A percentile compares a stretch with the other conserved stretches of the same genome.
Evolutionary conservation across 2,797 vertebrate genomes (phyloP).

Genomic region (Benthosema pterotum): DNA sequence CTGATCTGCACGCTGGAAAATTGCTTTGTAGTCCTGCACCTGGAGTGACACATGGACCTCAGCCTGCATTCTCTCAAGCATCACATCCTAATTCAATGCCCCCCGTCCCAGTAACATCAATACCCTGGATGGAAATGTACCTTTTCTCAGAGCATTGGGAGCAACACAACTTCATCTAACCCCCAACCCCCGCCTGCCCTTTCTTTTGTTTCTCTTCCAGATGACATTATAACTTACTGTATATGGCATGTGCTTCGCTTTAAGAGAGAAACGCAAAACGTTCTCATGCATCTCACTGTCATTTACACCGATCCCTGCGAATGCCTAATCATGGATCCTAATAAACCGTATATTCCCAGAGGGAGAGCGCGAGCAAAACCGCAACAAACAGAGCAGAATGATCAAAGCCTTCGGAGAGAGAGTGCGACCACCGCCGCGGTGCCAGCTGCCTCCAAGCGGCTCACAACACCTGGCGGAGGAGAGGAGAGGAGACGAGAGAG

Average conservation of each 20-base stretch:
- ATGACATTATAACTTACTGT: conserved; percentile 23
- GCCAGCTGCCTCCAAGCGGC: conserved; percentile 32
- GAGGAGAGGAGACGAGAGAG: too few species aligned
- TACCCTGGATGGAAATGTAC: conserved; percentile 59
- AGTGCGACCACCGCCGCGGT: conserved; percentile 37
- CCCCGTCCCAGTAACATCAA: conserved; percentile 10
- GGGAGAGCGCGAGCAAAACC: conserved; percentile 19
- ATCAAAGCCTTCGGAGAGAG: conserved; percentile 47
- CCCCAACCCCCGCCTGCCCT: not conserved
- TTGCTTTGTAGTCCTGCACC: conserved; percentile 70
- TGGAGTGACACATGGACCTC: conserved; percentile 55
- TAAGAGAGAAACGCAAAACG: conserved; percentile 54
- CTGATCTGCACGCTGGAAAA: conserved; percentile 71
- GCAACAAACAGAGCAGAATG: conserved; percentile 32
- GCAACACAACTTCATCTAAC: conserved; percentile 1
- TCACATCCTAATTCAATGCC: conserved; percentile 50
- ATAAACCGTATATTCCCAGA: conserved; percentile 54
- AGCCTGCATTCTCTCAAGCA: conserved; percentile 27
- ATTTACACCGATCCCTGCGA: conserved; percentile 66
- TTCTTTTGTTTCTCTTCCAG: not conserved
- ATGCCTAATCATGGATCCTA: conserved; percentile 61
- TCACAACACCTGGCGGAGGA: conserved; percentile 61
- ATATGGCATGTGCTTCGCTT: not conserved
- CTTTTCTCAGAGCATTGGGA: conserved; percentile 34
- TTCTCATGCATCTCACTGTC: conserved; percentile 39